Evolutionary conservation across 2,888 invertebrate genomes (phyloP).

Genomic region (Drosophila silvestris): DNA sequence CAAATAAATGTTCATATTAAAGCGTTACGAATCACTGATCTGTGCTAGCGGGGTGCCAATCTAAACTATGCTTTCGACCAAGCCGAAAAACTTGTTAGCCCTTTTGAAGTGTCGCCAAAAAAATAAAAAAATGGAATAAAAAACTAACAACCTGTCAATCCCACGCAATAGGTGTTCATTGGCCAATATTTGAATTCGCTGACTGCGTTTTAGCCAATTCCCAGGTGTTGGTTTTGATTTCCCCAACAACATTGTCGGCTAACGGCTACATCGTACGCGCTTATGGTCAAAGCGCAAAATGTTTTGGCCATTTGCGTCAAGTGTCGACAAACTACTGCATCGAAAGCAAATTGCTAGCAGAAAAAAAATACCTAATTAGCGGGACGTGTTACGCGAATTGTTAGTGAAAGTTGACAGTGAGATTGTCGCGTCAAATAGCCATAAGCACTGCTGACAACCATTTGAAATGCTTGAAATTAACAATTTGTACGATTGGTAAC

Average conservation of each 20-base stretch:
- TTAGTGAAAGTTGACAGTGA: conserved; percentile 39
- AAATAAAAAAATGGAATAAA: not conserved
- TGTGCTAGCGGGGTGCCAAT: conserved; percentile 14
- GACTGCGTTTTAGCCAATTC: conserved; percentile 41
- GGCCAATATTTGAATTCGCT: conserved; percentile 36
- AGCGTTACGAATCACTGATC: conserved; percentile 43
- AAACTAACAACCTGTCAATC: conserved; percentile 25
- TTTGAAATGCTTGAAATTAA: not conserved
- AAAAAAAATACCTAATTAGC: conserved; percentile 32
- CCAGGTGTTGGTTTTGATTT: conserved; percentile 41
- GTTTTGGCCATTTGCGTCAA: conserved; percentile 30
- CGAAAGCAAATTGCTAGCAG: conserved; percentile 36
- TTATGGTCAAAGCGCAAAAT: conserved; percentile 37
- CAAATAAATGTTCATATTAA: conserved; percentile 63
- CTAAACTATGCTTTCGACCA: conserved; percentile 4
- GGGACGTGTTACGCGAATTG: conserved; percentile 17
- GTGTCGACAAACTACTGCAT: conserved; percentile 34
- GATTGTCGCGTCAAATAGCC: not conserved
- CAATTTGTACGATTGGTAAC: not conserved
- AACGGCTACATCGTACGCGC: conserved; percentile 53
- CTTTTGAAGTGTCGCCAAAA: conserved; percentile 44
- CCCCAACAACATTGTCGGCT: conserved; percentile 27
- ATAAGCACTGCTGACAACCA: not conserved
- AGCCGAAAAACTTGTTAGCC: conserved; percentile 63
- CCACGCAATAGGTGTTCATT: conserved; percentile 47